Conservation (phyloP, 2,113 vertebrate genomes). For the Brienomyrus brachyistius region DNA sequence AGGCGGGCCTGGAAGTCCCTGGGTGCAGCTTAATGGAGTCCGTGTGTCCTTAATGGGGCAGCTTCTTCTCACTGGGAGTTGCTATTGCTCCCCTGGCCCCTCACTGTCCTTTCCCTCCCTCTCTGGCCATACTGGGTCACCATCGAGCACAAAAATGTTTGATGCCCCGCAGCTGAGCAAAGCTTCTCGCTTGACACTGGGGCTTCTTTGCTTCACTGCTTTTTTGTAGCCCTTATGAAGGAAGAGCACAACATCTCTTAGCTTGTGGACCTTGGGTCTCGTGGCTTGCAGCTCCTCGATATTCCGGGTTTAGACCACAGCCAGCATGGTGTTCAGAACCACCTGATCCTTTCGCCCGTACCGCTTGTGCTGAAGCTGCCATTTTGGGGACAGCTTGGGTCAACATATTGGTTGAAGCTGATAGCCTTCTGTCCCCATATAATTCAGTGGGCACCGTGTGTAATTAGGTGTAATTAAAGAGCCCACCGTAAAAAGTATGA, state of each 20-base stretch:
- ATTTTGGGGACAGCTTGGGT: not conserved
- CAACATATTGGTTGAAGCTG: not conserved
- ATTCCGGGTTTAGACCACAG: not conserved
- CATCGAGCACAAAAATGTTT: not conserved
- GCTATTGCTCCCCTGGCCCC: not conserved
- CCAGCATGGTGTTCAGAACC: not conserved
- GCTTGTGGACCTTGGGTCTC: constrained; percentile 28
- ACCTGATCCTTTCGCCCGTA: not conserved
- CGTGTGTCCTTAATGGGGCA: not conserved
- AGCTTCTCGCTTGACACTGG: not conserved
- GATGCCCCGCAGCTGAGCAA: not conserved
- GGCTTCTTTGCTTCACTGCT: not conserved
- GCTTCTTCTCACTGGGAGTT: not conserved
- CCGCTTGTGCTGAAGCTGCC: not conserved
- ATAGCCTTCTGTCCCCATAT: not conserved
- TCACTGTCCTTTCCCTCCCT: not conserved
- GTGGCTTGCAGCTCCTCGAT: not conserved
- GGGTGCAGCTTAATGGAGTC: not conserved
- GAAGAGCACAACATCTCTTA: constrained; percentile 49
- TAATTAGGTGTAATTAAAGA: not conserved
- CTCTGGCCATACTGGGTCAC: not conserved
- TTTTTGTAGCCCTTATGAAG: constrained; percentile 46
- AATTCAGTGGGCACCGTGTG: not conserved
- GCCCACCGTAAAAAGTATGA: not conserved
- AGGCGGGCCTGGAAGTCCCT: not conserved